Conservation (phyloP, 2,888 invertebrate genomes). For the Stenurella melanura region DNA sequence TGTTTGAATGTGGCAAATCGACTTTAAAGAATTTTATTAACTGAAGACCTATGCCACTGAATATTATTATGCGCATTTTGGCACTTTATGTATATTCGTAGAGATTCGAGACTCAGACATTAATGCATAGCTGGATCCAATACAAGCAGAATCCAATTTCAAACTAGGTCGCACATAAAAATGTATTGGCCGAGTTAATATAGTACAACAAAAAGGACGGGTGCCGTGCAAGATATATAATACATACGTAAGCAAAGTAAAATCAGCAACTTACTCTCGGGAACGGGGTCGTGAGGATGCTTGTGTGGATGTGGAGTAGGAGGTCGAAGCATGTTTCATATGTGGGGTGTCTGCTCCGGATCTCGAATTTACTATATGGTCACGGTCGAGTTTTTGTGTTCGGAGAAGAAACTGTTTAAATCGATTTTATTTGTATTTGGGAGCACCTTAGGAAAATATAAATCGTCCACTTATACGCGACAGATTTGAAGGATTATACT, state of each 20-base stretch:
- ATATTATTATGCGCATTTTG: neutral
- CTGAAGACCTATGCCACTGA: neutral
- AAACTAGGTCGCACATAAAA: conserved; percentile 7
- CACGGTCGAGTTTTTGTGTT: neutral
- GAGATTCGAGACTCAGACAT: neutral
- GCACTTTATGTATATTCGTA: conserved; percentile 2
- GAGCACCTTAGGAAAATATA: neutral
- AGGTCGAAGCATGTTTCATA: neutral
- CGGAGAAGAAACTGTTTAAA: neutral
- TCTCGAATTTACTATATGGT: conserved; percentile 1
- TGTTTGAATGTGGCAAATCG: neutral
- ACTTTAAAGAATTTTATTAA: conserved; percentile 7
- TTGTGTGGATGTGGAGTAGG: neutral
- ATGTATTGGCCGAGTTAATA: conserved; percentile 7
- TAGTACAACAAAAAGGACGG: conserved; percentile 7
- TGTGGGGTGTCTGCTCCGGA: neutral
- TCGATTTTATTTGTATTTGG: neutral
- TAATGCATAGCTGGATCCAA: conserved; percentile 3
- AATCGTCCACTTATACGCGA: neutral
- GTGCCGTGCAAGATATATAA: conserved; percentile 4
- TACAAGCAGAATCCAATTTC: conserved; percentile 7
- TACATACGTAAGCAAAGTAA: conserved; percentile 7
- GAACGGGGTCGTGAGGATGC: conserved; percentile 7
- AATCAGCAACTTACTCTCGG: conserved; percentile 7
- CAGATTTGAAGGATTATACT: too few relatives aligned